Base-by-base conservation (phyloP, 2,888 invertebrate genomes). In the Apamea epomidion region DNA sequence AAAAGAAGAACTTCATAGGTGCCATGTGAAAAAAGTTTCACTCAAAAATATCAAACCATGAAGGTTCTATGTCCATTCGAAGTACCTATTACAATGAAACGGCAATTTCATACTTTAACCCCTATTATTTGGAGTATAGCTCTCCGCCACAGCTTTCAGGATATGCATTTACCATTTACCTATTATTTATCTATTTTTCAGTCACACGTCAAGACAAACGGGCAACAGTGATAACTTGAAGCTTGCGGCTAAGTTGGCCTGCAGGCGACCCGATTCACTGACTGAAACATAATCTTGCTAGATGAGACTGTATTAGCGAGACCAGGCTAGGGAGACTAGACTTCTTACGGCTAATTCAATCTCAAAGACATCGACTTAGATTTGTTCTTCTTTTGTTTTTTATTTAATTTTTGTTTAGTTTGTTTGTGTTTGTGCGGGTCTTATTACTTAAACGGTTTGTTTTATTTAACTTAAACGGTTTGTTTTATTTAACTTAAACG, bases 251-350 rank as follows among this genome's bases (percentile, higher is more conserved):
- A 77, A 86, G 85, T 84, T 84, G 62, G 12, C n/a, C 69, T 65
- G 75, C 62, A 64, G 54, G 37, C 74, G 72, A 42, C n/a, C 48
- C 76, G 73, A 7, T 67, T 54, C 2, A 76, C 73, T 69, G 71
- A 64, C 76, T 69, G 78, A 51, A 86, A 87, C 76, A 65, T 45
- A 76, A 86, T 86, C 78, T 87, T 74, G 84, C 87, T 77, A 80
- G 64, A 85, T 86, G 86, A 54, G 51, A 62, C 65, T 37, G 32
- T 71, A 86, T 76, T 86, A 82, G 58, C 48, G 29, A 71, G 64
- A 64, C 37, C 51, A 71, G 7, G 32, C 32, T 16, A n/a, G 48
- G 1, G n/a, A 81, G 69, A 60, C 84, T 51, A 84, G 45, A 79
- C 45, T 37, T 80, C 37, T 72, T 58, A 65, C 37, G 14, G 70